A percentile compares a stretch with the other conserved stretches of the same genome.
These are phyloP conservation scores for Julus scanicus DNA, from an alignment of 2,888 invertebrate species.

Conservation along the genomic window DNA sequence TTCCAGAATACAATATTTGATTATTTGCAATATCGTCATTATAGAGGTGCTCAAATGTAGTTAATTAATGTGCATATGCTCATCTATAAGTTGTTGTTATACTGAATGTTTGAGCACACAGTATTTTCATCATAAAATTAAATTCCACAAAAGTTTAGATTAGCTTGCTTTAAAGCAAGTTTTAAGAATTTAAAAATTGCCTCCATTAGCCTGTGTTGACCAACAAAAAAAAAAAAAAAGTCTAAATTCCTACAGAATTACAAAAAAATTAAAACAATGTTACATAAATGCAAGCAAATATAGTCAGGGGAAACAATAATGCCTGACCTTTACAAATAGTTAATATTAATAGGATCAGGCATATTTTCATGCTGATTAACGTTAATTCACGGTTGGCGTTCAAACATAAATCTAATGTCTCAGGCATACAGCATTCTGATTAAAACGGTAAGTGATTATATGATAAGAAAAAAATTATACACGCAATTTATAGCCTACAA, in stretches of 20 bases:
- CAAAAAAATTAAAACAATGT: background rate
- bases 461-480: background rate
- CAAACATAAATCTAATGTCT: background rate
- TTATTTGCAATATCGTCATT: background rate
- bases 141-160: background rate
- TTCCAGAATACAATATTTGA: background rate
- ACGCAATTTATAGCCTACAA: background rate
- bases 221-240: background rate
- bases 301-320: background rate
- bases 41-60: background rate
- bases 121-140: background rate
- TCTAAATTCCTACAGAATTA: background rate
- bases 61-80: background rate
- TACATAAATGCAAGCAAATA: slow-evolving; percentile 2
- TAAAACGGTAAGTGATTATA: background rate
- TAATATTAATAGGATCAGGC: too few relatives aligned
- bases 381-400: background rate
- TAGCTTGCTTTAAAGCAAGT: slow-evolving; percentile 4
- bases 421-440: background rate
- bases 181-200: background rate
- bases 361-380: background rate
- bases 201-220: background rate
- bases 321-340: too few relatives aligned
- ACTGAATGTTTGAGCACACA: background rate
- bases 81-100: background rate